Conservation (phyloP, 2,113 vertebrate species). For the Macroglossus sobrinus region DNA sequence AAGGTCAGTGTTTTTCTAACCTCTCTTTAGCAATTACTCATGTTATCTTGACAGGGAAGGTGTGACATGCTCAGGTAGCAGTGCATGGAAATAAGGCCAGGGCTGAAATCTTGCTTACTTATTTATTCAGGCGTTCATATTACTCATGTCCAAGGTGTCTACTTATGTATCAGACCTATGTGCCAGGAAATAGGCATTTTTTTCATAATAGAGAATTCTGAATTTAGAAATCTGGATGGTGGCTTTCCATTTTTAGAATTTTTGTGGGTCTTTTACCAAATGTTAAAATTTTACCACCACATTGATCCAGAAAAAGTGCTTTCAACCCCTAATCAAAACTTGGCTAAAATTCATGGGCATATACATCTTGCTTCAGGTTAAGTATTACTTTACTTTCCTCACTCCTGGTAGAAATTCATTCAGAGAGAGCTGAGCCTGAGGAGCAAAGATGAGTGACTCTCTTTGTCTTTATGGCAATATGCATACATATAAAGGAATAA, state of each 20-base stretch:
- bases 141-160: neutral
- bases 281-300: neutral
- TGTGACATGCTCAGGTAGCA: neutral
- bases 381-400: neutral
- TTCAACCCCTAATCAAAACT: neutral
- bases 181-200: neutral
- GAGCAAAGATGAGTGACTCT: neutral
- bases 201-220: slow-evolving; percentile 4
- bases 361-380: neutral
- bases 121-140: neutral
- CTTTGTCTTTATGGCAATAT: neutral
- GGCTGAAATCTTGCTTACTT: neutral
- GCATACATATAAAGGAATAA: neutral
- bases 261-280: neutral
- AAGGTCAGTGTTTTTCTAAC: neutral
- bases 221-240: neutral
- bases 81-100: neutral
- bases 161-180: neutral
- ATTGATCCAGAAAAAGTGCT: neutral
- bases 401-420: neutral
- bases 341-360: neutral
- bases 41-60: neutral
- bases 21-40: neutral
- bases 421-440: neutral
- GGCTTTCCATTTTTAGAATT: slow-evolving; percentile 18